These are phyloP conservation scores for Anthopleura xanthogrammica DNA, from an alignment of 92 coral and sea anemone genomes.

Conservation along the genomic window DNA sequence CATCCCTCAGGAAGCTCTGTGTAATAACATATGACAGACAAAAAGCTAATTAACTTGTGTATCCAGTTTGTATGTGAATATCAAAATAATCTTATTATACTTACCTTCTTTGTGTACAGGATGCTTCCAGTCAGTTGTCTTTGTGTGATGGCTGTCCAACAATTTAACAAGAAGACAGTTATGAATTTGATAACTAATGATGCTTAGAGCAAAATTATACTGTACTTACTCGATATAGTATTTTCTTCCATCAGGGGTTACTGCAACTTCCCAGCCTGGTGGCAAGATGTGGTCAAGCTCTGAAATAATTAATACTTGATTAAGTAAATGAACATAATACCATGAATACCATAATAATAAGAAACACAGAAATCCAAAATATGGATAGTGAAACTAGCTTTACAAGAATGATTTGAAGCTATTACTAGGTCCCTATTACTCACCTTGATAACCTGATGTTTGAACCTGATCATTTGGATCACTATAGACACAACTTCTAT, in stretches of 20 bases:
- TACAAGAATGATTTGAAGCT: too few relatives aligned
- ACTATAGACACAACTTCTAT: not conserved
- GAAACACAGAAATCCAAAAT: too few relatives aligned
- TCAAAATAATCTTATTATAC: too few relatives aligned
- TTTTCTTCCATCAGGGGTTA: conserved; percentile 87
- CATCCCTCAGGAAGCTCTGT: conserved; percentile 91
- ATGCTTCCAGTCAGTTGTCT: conserved; percentile 93
- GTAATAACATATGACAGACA: not conserved
- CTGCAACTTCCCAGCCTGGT: conserved; percentile 91
- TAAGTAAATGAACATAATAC: too few relatives aligned
- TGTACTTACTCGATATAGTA: conserved; percentile 87
- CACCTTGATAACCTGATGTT: not conserved
- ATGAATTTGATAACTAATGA: not conserved
- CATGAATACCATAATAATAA: too few relatives aligned
- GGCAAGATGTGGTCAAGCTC: conserved; percentile 81
- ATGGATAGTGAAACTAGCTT: too few relatives aligned
- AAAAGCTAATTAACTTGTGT: too few relatives aligned
- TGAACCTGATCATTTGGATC: not conserved
- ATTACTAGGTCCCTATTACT: not conserved
- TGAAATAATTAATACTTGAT: not conserved
- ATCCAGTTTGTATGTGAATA: too few relatives aligned
- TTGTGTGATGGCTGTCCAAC: conserved; percentile 77
- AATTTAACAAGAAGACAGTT: not conserved
- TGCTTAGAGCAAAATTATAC: not conserved
- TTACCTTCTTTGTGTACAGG: conserved; percentile 92